Base-by-base conservation (phyloP, 35 echinoderm and acorn worm species). In the Nesometra sesokonis region DNA sequence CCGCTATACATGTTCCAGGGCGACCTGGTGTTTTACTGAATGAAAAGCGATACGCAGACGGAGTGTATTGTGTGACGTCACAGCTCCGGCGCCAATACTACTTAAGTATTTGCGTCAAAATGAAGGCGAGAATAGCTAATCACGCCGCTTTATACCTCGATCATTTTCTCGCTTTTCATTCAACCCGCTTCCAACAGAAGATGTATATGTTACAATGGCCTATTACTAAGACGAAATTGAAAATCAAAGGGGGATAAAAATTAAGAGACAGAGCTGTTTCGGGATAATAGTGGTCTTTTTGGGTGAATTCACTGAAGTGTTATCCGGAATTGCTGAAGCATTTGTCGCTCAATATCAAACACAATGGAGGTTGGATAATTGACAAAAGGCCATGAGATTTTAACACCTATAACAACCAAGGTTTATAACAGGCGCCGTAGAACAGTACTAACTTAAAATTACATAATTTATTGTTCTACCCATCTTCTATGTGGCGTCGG, bases 61-160 rank as follows among this genome's bases (percentile, higher is more conserved):
- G 84, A 29, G 57, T 80, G 92, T 82, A 99, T 99, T 94, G 93
- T 94, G 86, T 90, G 80, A 77, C 85, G 88, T 86, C 88, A 89
- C 91, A 88, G 76, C 37, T 33, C 83, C 90, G 96, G 96, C 96
- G 96, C 96, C 96, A 99, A 86, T n/a, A 32, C 15, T 94, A 91
- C 93, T 99, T 94, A 92, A 43, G 84, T 86, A 88, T 86, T 84
- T 89, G 90, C 87, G 95, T 93, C 88, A 86, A 89, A 90, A 87
- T 83, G 92, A 93, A 90, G 90, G 84, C 85, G 57, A 32, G 34
- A 90, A 93, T 52, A 79, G 85, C 92, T 97, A 97, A 97, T 97
- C 95, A 97, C 95, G 86, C 91, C 86, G 89, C 86, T 36, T 83
- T 83, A 83, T 34, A 79, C 88, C 78, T 84, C 52, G 88, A 89